Conservation (phyloP, 2,113 vertebrate species). For the Alethe castanea region DNA sequence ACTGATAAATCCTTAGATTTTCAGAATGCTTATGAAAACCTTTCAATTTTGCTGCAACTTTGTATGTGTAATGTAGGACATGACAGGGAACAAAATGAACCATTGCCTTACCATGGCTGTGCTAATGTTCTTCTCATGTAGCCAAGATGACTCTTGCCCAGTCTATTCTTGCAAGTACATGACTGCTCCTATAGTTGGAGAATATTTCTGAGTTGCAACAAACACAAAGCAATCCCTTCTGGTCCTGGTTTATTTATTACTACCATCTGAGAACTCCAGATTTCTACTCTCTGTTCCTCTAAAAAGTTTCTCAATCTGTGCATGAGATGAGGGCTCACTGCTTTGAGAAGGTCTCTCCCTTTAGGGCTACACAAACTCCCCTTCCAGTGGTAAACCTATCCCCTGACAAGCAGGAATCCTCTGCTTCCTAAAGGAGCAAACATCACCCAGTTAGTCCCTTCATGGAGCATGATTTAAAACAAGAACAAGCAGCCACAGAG, state of each 20-base stretch:
- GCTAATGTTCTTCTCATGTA: background rate
- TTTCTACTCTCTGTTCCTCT: background rate
- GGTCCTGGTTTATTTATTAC: background rate
- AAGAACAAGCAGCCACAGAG: background rate
- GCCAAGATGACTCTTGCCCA: background rate
- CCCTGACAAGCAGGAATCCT: background rate
- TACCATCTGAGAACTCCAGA: background rate
- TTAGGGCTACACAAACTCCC: background rate
- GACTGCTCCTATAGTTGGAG: background rate
- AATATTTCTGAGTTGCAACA: background rate
- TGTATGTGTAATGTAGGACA: background rate
- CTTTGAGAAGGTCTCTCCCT: background rate
- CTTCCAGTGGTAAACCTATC: background rate
- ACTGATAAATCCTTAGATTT: background rate
- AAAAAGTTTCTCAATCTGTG: background rate
- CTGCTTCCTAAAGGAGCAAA: background rate
- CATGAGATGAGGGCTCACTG: background rate
- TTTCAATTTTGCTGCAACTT: background rate
- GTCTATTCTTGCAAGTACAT: background rate
- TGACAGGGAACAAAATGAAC: background rate
- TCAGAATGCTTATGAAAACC: background rate
- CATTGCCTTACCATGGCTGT: background rate
- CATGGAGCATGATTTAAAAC: background rate
- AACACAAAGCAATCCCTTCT: background rate
- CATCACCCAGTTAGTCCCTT: background rate